Evolutionary conservation across 2,797 vertebrate genomes (phyloP), one percentile per base, ranked within the genome.

Genomic region (Sebastes diaconus): DNA sequence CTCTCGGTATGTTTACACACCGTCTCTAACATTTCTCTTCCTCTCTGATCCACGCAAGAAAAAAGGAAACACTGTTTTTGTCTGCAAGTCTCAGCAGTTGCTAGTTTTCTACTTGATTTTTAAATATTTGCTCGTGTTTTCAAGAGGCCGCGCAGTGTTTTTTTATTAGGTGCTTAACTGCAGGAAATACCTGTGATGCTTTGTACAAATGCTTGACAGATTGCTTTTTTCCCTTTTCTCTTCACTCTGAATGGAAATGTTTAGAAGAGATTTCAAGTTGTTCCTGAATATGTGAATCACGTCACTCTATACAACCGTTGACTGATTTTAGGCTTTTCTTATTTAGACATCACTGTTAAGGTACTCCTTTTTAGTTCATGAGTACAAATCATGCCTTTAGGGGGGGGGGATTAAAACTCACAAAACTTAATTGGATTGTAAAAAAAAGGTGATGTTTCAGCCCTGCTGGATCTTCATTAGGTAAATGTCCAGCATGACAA

Each of bases 1-100:
- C 68, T 87, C 67, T 39, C 73, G 50, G 85, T 77, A 61, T 78
- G 84, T 86, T 81, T 80, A 77, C 77, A 77, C 85, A 52, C 71
- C 9, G 24, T 73, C 77, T 79, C 65, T 11, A 66, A 82, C 79
- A 6, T 72, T 75, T 64, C 73, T 77, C 78, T 73, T 70, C 71
- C 50, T 54, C 54, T 77, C 55, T 69, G 39, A 81, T 77, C 69
- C 50, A 18, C 76, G 27, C 65, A 22, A 58, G 29, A 65, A 1
- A 52, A 52, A 52, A 69, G 46, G 25, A 64, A 57, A 65, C 22
- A 24, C 9, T n/a, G 42, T 72, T 76, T 59, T n/a, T n/a, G 61
- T 61, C 14, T 42, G 7, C 13, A 7, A 54, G 12, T 29, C 27
- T 30, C 32, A 32, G 57, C 50, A 3, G 13, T 64, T 73, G 42